phyloP scores from a whole-genome alignment of 2,888 invertebrate species.

The Stenoptilia bipunctidactyla region DNA sequence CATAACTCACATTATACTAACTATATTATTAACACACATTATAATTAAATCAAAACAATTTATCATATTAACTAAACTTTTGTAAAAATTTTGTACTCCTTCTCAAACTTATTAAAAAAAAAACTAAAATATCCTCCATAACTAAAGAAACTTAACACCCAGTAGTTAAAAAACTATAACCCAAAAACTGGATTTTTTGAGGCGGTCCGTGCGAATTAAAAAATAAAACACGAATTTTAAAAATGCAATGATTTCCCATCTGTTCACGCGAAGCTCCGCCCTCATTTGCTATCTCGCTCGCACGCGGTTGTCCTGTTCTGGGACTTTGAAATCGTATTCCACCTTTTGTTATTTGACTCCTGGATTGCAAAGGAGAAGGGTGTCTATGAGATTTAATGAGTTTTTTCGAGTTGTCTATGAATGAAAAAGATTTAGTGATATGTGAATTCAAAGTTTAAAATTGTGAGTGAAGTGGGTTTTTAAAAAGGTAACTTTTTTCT shows the following conservation, averaged over 20 bases:
- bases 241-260: not conserved
- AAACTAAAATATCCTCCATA: not conserved
- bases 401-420: not conserved
- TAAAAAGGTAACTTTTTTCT: too few species aligned
- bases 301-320: slow-evolving; percentile 27
- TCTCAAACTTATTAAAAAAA: too few species aligned
- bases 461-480: too few species aligned
- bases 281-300: slow-evolving; percentile 22
- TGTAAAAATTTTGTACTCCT: too few species aligned
- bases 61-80: too few species aligned
- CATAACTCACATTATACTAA: too few species aligned
- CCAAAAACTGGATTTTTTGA: not conserved
- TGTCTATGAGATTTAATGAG: not conserved
- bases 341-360: slow-evolving; percentile 59
- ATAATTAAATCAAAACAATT: too few species aligned
- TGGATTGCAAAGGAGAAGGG: slow-evolving; percentile 42
- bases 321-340: slow-evolving; percentile 41
- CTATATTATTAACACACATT: too few species aligned
- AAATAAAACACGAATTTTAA: not conserved
- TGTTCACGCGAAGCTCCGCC: not conserved
- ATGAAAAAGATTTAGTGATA: too few species aligned
- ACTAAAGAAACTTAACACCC: not conserved
- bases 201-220: not conserved
- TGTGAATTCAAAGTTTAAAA: too few species aligned
- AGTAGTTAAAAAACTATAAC: not conserved